Conservation (phyloP, 2,113 vertebrate genomes). For the Hemicordylus capensis region DNA sequence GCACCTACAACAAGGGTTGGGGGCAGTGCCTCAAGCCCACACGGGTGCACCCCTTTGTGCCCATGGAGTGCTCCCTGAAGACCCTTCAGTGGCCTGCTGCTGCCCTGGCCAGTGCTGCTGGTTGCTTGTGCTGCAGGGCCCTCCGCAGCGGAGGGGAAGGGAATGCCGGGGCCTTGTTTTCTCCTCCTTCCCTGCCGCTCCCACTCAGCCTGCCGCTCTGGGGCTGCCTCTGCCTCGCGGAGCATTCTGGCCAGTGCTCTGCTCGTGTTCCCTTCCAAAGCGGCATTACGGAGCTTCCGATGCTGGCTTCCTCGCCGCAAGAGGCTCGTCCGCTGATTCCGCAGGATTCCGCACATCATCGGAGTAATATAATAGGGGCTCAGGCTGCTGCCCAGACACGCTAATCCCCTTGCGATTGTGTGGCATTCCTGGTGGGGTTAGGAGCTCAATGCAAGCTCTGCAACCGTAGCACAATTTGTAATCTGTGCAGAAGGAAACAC, state of each 20-base stretch:
- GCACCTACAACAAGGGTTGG: too few species aligned
- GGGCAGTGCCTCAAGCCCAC: not conserved
- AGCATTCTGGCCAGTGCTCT: conserved; percentile 25
- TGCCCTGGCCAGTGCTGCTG: not conserved
- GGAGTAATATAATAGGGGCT: conserved; percentile 67
- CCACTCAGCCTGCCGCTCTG: not conserved
- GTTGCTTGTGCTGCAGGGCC: not conserved
- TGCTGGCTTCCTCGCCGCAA: conserved; percentile 40
- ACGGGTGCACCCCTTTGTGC: not conserved
- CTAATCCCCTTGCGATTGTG: conserved; percentile 75
- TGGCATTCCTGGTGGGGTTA: conserved; percentile 67
- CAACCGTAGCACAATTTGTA: conserved; percentile 77
- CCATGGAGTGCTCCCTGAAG: not conserved
- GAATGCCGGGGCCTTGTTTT: not conserved
- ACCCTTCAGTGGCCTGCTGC: not conserved
- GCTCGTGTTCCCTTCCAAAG: conserved; percentile 26
- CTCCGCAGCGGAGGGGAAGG: not conserved
- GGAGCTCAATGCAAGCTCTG: conserved; percentile 68
- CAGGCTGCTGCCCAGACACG: conserved; percentile 77
- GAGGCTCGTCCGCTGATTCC: conserved; percentile 63
- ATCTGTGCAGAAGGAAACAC: conserved; percentile 71
- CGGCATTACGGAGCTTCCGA: conserved; percentile 41
- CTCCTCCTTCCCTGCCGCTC: not conserved
- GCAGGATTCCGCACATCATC: conserved; percentile 64
- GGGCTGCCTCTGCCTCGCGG: not conserved